Percentiles rank a stretch among this genome's conserved stretches.
Conservation (phyloP, 2,113 vertebrate genomes). For the Tupaia chinensis region DNA sequence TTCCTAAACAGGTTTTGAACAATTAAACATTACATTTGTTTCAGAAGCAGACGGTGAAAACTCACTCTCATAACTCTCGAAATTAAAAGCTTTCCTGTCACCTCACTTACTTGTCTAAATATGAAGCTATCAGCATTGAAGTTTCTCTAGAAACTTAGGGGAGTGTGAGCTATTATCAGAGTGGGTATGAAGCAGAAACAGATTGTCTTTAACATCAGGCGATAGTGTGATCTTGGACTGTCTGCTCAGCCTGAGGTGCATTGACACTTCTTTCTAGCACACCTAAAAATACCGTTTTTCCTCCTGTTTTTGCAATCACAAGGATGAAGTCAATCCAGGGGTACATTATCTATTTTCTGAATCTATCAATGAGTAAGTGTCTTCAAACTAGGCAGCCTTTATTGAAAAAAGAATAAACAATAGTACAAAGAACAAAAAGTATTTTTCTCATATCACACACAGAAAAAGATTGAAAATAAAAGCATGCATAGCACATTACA, state of each 20-base stretch:
- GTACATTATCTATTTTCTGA: conserved; percentile 38
- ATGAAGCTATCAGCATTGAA: neutral
- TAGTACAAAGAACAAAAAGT: neutral
- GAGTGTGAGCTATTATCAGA: neutral
- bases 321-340: conserved; percentile 67
- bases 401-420: conserved; percentile 31
- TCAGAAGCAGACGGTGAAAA: neutral
- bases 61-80: conserved; percentile 45
- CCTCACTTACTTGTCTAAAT: conserved; percentile 1
- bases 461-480: neutral
- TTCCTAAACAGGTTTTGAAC: conserved; percentile 65
- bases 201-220: conserved; percentile 66
- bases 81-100: conserved; percentile 32
- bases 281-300: conserved; percentile 59
- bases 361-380: neutral
- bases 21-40: conserved; percentile 63
- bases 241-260: conserved; percentile 63
- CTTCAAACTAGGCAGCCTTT: neutral
- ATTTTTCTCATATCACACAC: neutral
- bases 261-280: conserved; percentile 54
- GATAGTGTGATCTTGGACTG: conserved; percentile 45
- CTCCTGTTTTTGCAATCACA: conserved; percentile 31
- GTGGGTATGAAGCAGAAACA: conserved; percentile 45
- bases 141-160: neutral
- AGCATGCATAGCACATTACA: neutral